Conservation (phyloP, 2,113 vertebrate species). For the Silurus glanis region DNA sequence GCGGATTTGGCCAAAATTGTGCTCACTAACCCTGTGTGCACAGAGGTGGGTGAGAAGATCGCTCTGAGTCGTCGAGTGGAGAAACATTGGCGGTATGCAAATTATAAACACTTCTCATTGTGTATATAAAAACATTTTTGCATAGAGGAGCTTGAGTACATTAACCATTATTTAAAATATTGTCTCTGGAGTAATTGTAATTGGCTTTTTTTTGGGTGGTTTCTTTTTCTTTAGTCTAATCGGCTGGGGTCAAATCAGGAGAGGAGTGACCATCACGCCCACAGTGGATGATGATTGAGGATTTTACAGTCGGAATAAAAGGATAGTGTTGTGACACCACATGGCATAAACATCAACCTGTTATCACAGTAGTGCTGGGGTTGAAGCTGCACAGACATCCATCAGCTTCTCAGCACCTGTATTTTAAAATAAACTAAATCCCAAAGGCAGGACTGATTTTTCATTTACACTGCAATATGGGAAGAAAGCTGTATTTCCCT, state of each 20-base stretch:
- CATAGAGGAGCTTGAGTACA: not conserved
- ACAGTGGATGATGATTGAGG: constrained; percentile 95
- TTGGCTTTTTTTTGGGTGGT: not conserved
- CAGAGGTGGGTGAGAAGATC: constrained; percentile 98
- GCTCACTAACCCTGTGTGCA: constrained; percentile 96
- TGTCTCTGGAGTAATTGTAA: not conserved
- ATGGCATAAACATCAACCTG: constrained; percentile 47
- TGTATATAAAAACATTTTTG: not conserved
- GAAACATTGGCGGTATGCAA: constrained; percentile 96
- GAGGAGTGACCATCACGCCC: constrained; percentile 98
- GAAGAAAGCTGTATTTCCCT: constrained; percentile 42
- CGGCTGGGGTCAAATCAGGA: constrained; percentile 98
- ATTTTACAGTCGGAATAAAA: constrained; percentile 19
- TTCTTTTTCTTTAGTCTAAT: constrained; percentile 81
- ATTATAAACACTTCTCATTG: not conserved
- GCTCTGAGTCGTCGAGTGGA: constrained; percentile 96
- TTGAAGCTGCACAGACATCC: constrained; percentile 21
- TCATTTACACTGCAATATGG: constrained; percentile 70
- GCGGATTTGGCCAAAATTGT: constrained; percentile 98
- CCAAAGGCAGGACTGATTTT: constrained; percentile 65
- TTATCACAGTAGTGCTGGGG: constrained; percentile 47
- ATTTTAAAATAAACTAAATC: constrained; percentile 58
- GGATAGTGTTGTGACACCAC: constrained; percentile 7
- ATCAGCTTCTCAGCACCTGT: constrained; percentile 30
- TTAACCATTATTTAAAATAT: not conserved